Percentiles rank a stretch among this genome's conserved stretches.
Evolutionary conservation across 1,140 invertebrate species (phyloP).

Genomic region (Drosophila murphyi): DNA sequence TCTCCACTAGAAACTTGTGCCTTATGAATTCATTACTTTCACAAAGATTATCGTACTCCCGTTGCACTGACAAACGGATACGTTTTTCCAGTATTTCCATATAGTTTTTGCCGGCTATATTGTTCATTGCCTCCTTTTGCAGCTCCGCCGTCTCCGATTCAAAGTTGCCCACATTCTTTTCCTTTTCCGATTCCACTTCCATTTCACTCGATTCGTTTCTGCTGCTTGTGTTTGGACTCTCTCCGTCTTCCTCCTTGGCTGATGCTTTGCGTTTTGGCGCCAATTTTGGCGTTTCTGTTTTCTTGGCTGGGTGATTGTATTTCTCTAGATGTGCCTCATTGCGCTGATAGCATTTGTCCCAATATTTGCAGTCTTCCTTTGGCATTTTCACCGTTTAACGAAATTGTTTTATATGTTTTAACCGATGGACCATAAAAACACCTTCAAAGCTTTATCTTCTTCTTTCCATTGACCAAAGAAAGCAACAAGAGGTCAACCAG

Average conservation of each 20-base stretch:
- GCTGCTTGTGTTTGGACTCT: slow-evolving; percentile 25
- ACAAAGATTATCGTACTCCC: slow-evolving; percentile 77
- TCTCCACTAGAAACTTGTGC: slow-evolving; percentile 92
- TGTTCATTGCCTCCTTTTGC: slow-evolving; percentile 69
- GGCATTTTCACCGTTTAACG: slow-evolving; percentile 55
- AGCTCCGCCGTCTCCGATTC: slow-evolving; percentile 64
- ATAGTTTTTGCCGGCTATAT: slow-evolving; percentile 75
- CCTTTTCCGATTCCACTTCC: slow-evolving; percentile 21
- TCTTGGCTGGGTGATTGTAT: slow-evolving; percentile 89
- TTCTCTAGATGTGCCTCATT: slow-evolving; percentile 91
- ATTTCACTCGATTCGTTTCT: slow-evolving; percentile 22
- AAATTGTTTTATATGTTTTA: slow-evolving; percentile 16
- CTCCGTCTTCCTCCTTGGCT: slow-evolving; percentile 11
- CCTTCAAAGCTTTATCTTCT: slow-evolving; percentile 26
- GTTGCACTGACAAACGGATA: slow-evolving; percentile 70
- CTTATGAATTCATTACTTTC: slow-evolving; percentile 87
- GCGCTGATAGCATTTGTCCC: slow-evolving; percentile 92
- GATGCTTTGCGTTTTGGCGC: slow-evolving; percentile 69
- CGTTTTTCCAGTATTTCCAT: slow-evolving; percentile 81
- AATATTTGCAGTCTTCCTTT: slow-evolving; percentile 89
- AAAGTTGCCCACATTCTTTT: slow-evolving; percentile 42
- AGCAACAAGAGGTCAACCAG: slow-evolving; percentile 5
- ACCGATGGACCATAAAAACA: slow-evolving; percentile 15
- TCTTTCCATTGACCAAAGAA: slow-evolving; percentile 7
- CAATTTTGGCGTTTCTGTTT: slow-evolving; percentile 50